A percentile compares a stretch with the other conserved stretches of the same genome.
Evolutionary conservation across 2,113 vertebrate genomes (phyloP).

Genomic region (Phocoena phocoena): DNA sequence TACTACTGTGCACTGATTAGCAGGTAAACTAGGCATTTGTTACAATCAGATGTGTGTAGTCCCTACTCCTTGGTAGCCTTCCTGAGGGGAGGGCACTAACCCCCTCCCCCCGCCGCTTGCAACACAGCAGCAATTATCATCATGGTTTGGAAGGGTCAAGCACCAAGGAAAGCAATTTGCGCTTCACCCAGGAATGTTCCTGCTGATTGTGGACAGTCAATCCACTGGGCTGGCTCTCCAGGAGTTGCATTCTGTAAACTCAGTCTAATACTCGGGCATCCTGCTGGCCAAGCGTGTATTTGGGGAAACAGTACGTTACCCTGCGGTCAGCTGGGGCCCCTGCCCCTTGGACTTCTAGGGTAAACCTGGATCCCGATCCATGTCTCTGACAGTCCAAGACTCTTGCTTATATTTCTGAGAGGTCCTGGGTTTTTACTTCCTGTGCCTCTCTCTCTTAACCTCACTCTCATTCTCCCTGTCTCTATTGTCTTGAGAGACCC

Average conservation of each 20-base stretch:
- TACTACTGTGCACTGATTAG: constrained; percentile 70
- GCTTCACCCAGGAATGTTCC: constrained; percentile 38
- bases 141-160: constrained; percentile 63
- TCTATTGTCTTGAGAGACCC: background rate
- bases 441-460: background rate
- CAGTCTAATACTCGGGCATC: background rate
- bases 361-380: background rate
- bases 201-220: constrained; percentile 30
- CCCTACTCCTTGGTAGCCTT: constrained; percentile 57
- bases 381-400: too few species aligned
- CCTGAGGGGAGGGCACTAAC: constrained; percentile 60
- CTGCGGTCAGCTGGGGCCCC: background rate
- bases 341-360: background rate
- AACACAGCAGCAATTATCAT: constrained; percentile 49
- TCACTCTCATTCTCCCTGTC: background rate
- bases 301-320: background rate
- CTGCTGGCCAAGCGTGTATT: background rate
- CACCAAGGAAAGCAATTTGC: constrained; percentile 36
- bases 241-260: background rate
- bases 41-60: constrained; percentile 55
- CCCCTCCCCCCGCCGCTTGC: background rate
- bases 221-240: background rate
- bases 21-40: constrained; percentile 77
- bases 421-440: background rate
- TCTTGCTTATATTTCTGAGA: background rate